phyloP scores from a whole-genome alignment of 2,797 vertebrate genomes.

The Peromyscus eremicus region DNA sequence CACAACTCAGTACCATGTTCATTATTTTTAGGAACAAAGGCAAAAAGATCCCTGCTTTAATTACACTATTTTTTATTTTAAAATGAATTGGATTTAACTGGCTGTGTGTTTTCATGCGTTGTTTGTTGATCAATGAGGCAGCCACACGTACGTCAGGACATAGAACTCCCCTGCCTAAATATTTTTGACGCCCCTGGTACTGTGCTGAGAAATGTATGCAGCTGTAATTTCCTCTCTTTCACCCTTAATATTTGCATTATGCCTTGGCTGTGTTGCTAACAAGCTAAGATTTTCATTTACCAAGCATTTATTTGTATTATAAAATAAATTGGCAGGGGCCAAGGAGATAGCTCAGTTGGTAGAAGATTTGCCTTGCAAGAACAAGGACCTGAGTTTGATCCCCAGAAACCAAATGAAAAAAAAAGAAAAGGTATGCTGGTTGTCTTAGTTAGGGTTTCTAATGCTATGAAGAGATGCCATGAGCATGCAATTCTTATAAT shows the following conservation, averaged over 20 bases:
- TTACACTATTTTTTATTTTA: conserved; percentile 6
- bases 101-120: conserved; percentile 42
- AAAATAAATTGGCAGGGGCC: background rate
- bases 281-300: conserved; percentile 44
- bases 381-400: background rate
- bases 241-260: conserved; percentile 22
- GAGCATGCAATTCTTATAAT: background rate
- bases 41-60: background rate
- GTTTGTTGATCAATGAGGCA: conserved; percentile 9
- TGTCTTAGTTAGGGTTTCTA: background rate
- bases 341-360: background rate
- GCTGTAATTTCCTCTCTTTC: conserved; percentile 33
- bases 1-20: background rate
- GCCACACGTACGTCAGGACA: background rate
- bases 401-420: background rate
- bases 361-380: background rate
- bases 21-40: conserved; percentile 62
- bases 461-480: background rate
- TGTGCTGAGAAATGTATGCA: background rate
- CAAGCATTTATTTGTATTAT: conserved; percentile 55
- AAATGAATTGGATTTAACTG: conserved; percentile 41
- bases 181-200: background rate
- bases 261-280: conserved; percentile 33
- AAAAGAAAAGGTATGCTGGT: background rate
- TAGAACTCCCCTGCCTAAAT: conserved; percentile 39